Evolutionary conservation across 2,113 vertebrate species (phyloP).

Genomic region (Tamias sibiricus): DNA sequence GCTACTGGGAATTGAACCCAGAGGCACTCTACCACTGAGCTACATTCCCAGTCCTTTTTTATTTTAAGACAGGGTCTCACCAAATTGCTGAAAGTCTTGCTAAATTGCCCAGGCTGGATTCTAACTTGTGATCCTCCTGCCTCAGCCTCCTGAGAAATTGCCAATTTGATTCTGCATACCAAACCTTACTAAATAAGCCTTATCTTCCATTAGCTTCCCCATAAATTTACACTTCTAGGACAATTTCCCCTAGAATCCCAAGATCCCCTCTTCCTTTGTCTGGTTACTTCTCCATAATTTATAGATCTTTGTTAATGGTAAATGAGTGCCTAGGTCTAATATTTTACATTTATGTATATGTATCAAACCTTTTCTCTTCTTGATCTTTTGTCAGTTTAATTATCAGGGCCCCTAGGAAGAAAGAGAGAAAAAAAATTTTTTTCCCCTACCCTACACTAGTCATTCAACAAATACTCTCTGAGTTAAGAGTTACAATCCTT

Average conservation of each 20-base stretch:
- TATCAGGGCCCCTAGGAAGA: not conserved
- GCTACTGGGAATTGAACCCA: too few relatives aligned
- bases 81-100: too few relatives aligned
- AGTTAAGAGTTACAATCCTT: not conserved
- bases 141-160: too few relatives aligned
- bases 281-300: not conserved
- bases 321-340: not conserved
- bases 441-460: not conserved
- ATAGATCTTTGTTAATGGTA: not conserved
- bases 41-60: too few relatives aligned
- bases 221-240: not conserved
- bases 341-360: not conserved
- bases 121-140: too few relatives aligned
- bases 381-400: not conserved
- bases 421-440: not conserved
- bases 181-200: not conserved
- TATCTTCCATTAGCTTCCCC: not conserved
- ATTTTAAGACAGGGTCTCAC: too few relatives aligned
- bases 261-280: not conserved
- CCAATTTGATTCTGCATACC: not conserved
- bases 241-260: not conserved
- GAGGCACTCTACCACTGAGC: too few relatives aligned
- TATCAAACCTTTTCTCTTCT: not conserved
- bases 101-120: too few relatives aligned
- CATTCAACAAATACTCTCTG: not conserved